Conservation (phyloP, 2,888 invertebrate genomes). For the Rhimphoctona megacephalus region DNA sequence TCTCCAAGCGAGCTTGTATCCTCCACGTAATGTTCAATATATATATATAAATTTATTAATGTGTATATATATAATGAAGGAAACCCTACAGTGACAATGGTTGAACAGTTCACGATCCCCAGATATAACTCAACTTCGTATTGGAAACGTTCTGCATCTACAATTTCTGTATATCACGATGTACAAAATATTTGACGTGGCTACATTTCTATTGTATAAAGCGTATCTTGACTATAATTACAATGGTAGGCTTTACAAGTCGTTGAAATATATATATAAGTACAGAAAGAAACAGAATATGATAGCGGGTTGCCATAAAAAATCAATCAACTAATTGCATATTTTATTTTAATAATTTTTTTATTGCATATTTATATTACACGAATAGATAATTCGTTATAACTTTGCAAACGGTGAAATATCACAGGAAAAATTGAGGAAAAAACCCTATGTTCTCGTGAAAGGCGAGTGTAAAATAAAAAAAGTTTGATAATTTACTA, state of each 20-base stretch:
- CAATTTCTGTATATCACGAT: conserved; percentile 13
- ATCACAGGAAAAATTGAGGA: neutral
- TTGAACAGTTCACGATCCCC: conserved; percentile 53
- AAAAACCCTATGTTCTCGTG: neutral
- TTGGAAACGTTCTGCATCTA: conserved; percentile 46
- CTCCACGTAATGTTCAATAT: conserved; percentile 26
- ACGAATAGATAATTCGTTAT: neutral
- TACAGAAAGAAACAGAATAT: neutral
- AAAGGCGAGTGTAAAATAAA: neutral
- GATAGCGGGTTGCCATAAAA: neutral
- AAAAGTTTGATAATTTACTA: conserved; percentile 4
- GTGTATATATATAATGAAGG: conserved; percentile 1
- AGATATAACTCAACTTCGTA: conserved; percentile 43
- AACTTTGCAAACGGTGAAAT: neutral
- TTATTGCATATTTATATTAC: neutral
- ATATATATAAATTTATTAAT: conserved; percentile 12
- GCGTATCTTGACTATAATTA: neutral
- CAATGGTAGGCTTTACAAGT: neutral
- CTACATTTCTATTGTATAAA: neutral
- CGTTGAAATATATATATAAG: neutral
- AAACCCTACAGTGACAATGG: conserved; percentile 33
- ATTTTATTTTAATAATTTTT: neutral
- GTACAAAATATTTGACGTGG: neutral
- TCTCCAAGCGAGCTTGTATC: conserved; percentile 52
- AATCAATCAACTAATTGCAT: neutral